phyloP scores from a whole-genome alignment of 2,797 vertebrate genomes.

The Synaphobranchus kaupii region DNA sequence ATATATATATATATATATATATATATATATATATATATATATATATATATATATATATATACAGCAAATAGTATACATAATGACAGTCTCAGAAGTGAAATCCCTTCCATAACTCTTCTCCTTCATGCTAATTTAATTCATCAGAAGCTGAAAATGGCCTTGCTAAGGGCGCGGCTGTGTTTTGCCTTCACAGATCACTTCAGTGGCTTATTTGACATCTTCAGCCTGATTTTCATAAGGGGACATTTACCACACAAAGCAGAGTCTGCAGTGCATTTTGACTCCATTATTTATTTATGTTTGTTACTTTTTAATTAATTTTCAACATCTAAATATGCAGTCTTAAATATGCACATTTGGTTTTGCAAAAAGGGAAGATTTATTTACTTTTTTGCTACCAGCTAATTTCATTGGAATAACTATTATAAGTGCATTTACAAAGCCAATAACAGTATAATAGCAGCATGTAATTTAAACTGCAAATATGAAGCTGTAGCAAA shows the following conservation, averaged over 20 bases:
- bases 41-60: no score
- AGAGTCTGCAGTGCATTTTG: background rate
- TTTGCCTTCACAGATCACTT: background rate
- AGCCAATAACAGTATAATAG: background rate
- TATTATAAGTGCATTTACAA: background rate
- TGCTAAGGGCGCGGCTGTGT: background rate
- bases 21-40: no score
- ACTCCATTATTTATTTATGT: background rate
- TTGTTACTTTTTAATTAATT: background rate
- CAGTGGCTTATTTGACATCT: background rate
- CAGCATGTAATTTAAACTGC: background rate
- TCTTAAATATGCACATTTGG: background rate
- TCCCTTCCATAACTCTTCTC: slow-evolving; percentile 16
- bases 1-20: no score
- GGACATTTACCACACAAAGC: background rate
- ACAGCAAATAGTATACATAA: slow-evolving; percentile 8
- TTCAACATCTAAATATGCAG: no score
- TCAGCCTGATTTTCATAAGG: background rate
- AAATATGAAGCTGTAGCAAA: background rate
- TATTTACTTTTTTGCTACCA: background rate
- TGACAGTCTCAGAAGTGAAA: slow-evolving; percentile 4
- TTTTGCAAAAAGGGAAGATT: background rate
- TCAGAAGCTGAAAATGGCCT: slow-evolving; percentile 12
- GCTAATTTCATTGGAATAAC: background rate
- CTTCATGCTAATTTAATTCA: slow-evolving; percentile 15